Base-by-base conservation (phyloP, 2,797 vertebrate genomes). In the Helicolenus hilgendorfi region DNA sequence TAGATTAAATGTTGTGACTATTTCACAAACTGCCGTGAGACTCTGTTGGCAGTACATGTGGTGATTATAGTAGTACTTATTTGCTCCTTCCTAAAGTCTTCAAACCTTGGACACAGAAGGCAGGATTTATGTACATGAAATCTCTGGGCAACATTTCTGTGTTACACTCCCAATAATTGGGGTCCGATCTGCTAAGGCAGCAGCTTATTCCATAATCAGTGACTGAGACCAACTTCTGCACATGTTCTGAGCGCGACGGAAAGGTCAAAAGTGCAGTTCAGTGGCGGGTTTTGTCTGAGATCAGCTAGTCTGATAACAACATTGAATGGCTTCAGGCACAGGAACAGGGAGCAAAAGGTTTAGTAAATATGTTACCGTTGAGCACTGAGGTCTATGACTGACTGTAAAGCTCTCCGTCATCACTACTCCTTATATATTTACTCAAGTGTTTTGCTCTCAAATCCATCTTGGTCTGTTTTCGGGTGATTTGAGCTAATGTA, bases 261-360 rank as follows among this genome's bases (percentile, higher is more conserved):
- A 73, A 71, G 59, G 82, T 81, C 41, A 77, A 15, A 77, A 58
- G 24, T 80, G 26, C 65, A 29, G 41, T 68, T 84, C 58, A 58
- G 11, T 38, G 53, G 36, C 2, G 0, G 45, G 18, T 58, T 67
- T 85, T 29, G 13, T 72, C 20, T 49, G 31, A 69, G 3, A 76
- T 88, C 27, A 65, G 31, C 33, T 11, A 35, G 14, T 71, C 63
- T 73, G 15, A 70, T 45, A 15, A 26, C 70, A 69, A 35, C 36
- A 62, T 2, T 22, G 9, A 68, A 60, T 81, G 41, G 53, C 59
- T 72, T 53, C 36, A 58, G 67, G 49, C 31, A 63, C 20, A 53
- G n/a, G 62, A 73, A 22, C 31, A 24, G 27, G 26, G n/a, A 81
- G 62, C n/a, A 13, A n/a, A 68, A 35, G 53, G 71, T 81, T 67